Evolutionary conservation across 2,113 vertebrate genomes (phyloP), one percentile per base, ranked within the genome.

Genomic region (Caranx melampygus): DNA sequence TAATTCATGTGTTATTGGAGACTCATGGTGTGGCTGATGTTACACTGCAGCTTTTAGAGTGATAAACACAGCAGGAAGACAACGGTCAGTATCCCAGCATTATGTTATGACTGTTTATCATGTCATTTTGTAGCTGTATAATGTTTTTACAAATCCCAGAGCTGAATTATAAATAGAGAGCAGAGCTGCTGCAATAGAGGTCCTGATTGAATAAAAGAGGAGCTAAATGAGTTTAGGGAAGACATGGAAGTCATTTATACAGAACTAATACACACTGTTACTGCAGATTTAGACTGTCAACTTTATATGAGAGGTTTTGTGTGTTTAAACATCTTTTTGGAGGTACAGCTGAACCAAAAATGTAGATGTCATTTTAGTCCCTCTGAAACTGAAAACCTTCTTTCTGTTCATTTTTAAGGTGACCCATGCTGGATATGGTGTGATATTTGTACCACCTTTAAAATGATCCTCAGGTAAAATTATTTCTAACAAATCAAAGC

Each of bases 381-480:
- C 0, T 75, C 40, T 74, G 49, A 18, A 76, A 79, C 20, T 55
- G 6, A 9, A 79, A 82, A 61, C 35, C 59, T 51, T 33, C 26
- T 75, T 42, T 80, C 21, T 55, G 14, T 18, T 5, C 34, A 6
- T 40, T 63, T 82, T 58, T 67, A 5, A 33, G 58, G 33, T 78
- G 21, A 84, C 20, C 45, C 51, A 33, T 81, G 72, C 69, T 82
- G 69, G 58, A 57, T 34, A 26, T 65, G 70, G 12, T 68, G 55
- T 57, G 14, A 42, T 18, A 31, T 74, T 78, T 68, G 9, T 52
- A 26, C 42, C 45, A 68, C 16, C 58, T 14, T 40, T 69, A 47
- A 78, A 49, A 78, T 79, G 66, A 80, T 77, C 66, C 86, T 91
- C 87, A 89, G 86, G 87, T 86, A 62, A 74, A 78, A 73, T 35